Percentiles rank a stretch among this genome's conserved stretches.
Evolutionary conservation across 2,113 vertebrate genomes (phyloP).

Genomic region (sheep (Ovis aries)): DNA sequence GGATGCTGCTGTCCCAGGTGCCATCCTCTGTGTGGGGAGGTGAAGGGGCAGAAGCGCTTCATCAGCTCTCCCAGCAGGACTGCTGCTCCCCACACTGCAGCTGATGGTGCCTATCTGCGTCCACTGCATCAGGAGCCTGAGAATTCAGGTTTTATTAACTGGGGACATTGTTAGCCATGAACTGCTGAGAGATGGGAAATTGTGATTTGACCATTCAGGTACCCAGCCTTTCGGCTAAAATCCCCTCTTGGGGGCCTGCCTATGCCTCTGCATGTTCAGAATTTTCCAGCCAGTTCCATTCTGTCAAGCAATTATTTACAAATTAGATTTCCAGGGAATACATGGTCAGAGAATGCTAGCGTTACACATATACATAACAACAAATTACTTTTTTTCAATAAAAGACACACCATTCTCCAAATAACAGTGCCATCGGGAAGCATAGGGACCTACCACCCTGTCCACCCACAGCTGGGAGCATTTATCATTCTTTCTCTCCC

Average conservation of each 20-base stretch:
- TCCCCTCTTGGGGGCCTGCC: not conserved
- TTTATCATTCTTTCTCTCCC: slow-evolving; percentile 57
- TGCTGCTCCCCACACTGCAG: not conserved
- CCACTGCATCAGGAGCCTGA: slow-evolving; percentile 13
- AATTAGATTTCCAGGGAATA: slow-evolving; percentile 67
- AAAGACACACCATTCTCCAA: slow-evolving; percentile 59
- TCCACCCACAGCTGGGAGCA: slow-evolving; percentile 56
- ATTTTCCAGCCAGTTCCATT: slow-evolving; percentile 32
- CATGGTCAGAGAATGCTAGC: slow-evolving; percentile 15
- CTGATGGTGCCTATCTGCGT: not conserved
- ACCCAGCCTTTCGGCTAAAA: not conserved
- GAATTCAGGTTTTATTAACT: not conserved
- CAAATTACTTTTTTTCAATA: slow-evolving; percentile 61
- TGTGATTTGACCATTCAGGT: not conserved
- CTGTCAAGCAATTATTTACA: slow-evolving; percentile 70
- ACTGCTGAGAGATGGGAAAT: slow-evolving; percentile 28
- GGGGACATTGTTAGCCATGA: slow-evolving; percentile 23
- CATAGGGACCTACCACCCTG: slow-evolving; percentile 51
- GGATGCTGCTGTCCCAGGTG: not conserved
- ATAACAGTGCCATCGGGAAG: slow-evolving; percentile 63
- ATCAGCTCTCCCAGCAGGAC: not conserved
- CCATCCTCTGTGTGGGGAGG: not conserved
- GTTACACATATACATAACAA: slow-evolving; percentile 31
- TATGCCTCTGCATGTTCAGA: slow-evolving; percentile 8
- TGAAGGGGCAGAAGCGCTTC: not conserved